Evolutionary conservation across 1,140 invertebrate species (phyloP), one percentile per base, ranked within the genome.

Genomic region (Calosoma granatense): DNA sequence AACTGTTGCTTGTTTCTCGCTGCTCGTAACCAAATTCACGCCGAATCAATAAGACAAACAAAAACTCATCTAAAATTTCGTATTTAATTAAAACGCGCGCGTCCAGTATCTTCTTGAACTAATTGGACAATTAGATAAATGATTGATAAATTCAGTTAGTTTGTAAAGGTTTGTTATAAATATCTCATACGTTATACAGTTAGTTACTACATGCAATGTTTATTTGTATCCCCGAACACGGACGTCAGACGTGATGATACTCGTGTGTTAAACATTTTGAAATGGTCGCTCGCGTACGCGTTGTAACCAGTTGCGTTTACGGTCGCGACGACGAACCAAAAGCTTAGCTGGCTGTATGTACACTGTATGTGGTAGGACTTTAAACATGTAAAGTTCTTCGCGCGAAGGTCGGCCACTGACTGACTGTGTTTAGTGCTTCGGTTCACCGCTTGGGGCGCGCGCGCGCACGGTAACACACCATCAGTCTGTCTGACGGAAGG

Each of bases 321-420:
- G n/a, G 26, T 36, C n/a, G n/a, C n/a, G n/a, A n/a, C n/a, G n/a
- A n/a, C n/a, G n/a, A n/a, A n/a, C n/a, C n/a, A n/a, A n/a, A n/a
- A n/a, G n/a, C n/a, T n/a, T n/a, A n/a, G n/a, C n/a, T 36, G n/a
- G 17, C 41, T 11, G 41, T 47, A 17, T 47, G 6, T 47, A 17
- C 17, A 36, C 26, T 17, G 9, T 17, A 17, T 17, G 41, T 30
- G 26, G 6, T 6, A 47, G 41, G 17, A 17, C 41, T 47, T 47
- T 47, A 47, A 47, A 17, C 41, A 17, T 17, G 41, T 17, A 47
- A 47, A 47, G 41, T 47, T 47, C 41, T 17, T 17, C 9, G 41
- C 41, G 41, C 41, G 41, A 47, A 47, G 41, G 41, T 47, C 41
- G 41, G 15, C 41, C 41, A 47, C 41, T 47, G 41, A 47, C 41